Percentiles rank a stretch among this genome's conserved stretches.
These are phyloP conservation scores for Pagetopsis macropterus DNA, from an alignment of 2,797 vertebrate genomes.

Conservation along the genomic window DNA sequence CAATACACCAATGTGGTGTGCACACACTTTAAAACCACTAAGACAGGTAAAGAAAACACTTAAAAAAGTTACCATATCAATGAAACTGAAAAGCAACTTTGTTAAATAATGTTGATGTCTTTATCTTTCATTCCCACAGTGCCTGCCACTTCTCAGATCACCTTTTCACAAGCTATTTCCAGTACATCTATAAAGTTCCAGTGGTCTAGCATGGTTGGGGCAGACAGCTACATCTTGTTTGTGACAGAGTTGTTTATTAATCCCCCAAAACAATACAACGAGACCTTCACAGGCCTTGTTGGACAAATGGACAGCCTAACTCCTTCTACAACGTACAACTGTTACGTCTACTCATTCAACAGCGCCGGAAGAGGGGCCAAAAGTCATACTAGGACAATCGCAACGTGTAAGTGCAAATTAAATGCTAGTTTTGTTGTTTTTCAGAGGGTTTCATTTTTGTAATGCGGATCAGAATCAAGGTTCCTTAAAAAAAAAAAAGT, in stretches of 20 bases:
- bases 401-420: slow-evolving; percentile 78
- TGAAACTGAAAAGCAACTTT: neutral
- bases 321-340: slow-evolving; percentile 76
- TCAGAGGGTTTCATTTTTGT: neutral
- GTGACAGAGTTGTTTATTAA: slow-evolving; percentile 43
- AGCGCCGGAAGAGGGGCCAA: slow-evolving; percentile 72
- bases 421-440: neutral
- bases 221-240: slow-evolving; percentile 73
- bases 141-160: slow-evolving; percentile 78
- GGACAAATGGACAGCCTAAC: slow-evolving; percentile 68
- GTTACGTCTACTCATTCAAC: slow-evolving; percentile 78
- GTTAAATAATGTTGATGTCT: slow-evolving; percentile 18
- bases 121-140: slow-evolving; percentile 70
- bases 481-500: neutral
- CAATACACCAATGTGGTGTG: slow-evolving; percentile 51
- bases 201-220: slow-evolving; percentile 78
- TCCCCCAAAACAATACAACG: slow-evolving; percentile 29
- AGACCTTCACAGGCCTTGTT: slow-evolving; percentile 55
- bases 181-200: slow-evolving; percentile 78
- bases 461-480: neutral
- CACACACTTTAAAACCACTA: slow-evolving; percentile 24
- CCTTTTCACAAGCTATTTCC: slow-evolving; percentile 70
- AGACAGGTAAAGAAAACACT: slow-evolving; percentile 74
- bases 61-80: neutral
- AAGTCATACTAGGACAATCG: slow-evolving; percentile 71